Evolutionary conservation across 2,888 invertebrate species (phyloP), one percentile per base, ranked within the genome.

Genomic region (Beris chalybata): DNA sequence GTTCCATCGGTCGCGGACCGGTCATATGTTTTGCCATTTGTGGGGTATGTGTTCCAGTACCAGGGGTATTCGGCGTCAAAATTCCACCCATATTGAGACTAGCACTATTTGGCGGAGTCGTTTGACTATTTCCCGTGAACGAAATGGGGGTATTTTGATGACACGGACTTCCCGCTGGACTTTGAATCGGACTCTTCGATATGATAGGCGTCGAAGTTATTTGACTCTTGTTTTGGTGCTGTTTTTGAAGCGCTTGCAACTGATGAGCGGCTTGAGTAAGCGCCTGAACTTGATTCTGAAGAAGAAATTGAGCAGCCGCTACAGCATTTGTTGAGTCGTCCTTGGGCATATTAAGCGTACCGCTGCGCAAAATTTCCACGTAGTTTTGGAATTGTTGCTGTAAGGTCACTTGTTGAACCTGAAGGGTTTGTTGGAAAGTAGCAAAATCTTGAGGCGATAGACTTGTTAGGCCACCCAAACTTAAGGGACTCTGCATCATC

Each of bases 231-330:
- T 66, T 85, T 73, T 85, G 81, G 52, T 85, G 85, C 68, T 85
- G 85, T 72, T 89, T 88, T 73, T 92, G 92, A 67, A 93, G 83
- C 72, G 91, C 90, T 75, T 92, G 92, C 71, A 92, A 81, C 78
- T 92, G 92, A 76, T 92, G 92, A 43, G 92, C 91, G 47, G 92
- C 92, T 79, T 93, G 93, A 47, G 90, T 90, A 72, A 93, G 87
- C 7, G 90, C 90, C 77, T 93, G 93, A 78, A 78, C 69, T 70
- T 76, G 90, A 80, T 89, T 90, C 77, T 91, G 91, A 67, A 92
- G 82, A 76, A 91, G 88, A 76, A 90, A 89, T 78, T 91, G 91
- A 38, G 89, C 86, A 71, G 79, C 74, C 0, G 89, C 79, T 57
- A 78, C 73, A 67, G 81, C 80, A 0, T 78, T 71, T 2, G 74